Percentiles rank a stretch among this genome's conserved stretches.
Evolutionary conservation across 2,113 vertebrate species (phyloP).

Genomic region (Python bivittatus): DNA sequence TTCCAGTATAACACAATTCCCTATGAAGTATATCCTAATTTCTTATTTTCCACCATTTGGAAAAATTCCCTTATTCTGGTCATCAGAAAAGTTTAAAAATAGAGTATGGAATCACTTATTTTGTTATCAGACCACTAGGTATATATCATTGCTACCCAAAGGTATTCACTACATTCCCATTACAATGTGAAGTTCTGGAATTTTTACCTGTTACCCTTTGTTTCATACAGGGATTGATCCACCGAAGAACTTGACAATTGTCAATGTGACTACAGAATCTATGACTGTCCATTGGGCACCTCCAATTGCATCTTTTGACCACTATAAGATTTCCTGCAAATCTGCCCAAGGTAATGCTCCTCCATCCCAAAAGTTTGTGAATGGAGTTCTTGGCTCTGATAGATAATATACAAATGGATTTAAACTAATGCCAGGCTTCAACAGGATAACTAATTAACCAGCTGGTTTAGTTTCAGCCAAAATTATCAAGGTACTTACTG

Average conservation of each 20-base stretch:
- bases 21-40: background rate
- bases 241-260: constrained; percentile 82
- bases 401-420: background rate
- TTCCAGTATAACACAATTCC: background rate
- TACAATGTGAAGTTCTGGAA: background rate
- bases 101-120: background rate
- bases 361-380: background rate
- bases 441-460: background rate
- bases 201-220: background rate
- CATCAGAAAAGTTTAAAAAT: background rate
- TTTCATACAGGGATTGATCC: constrained; percentile 85
- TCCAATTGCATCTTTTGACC: constrained; percentile 85
- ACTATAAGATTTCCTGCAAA: constrained; percentile 90
- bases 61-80: background rate
- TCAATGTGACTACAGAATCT: constrained; percentile 86
- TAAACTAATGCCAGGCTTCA: background rate
- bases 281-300: constrained; percentile 85
- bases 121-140: background rate
- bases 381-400: background rate
- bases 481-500: background rate
- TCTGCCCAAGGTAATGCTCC: constrained; percentile 79
- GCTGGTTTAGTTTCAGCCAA: background rate
- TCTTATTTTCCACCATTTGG: too few species aligned
- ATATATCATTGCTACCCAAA: background rate
- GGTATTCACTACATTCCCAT: background rate